These are phyloP conservation scores for Latheticus oryzae DNA, from an alignment of 2,888 invertebrate species.

Conservation along the genomic window DNA sequence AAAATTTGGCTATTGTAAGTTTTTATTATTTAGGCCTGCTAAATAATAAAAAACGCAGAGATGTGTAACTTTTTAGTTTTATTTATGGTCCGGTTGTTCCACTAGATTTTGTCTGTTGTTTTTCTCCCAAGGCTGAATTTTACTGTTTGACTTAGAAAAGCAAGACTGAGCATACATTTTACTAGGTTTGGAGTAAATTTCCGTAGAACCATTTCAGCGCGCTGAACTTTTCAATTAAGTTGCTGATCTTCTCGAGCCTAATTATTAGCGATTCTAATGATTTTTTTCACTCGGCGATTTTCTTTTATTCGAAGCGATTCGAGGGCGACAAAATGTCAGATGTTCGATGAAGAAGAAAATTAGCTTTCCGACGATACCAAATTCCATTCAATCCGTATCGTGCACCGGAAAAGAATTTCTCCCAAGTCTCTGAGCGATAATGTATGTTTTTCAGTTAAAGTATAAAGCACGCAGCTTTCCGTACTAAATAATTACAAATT, in stretches of 20 bases:
- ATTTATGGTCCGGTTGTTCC: slow-evolving; percentile 14
- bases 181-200: background rate
- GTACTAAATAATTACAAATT: too few species aligned
- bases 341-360: slow-evolving; percentile 35
- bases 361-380: slow-evolving; percentile 36
- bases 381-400: slow-evolving; percentile 33
- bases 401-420: slow-evolving; percentile 34
- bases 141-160: too few species aligned
- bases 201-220: background rate
- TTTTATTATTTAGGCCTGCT: slow-evolving; percentile 26
- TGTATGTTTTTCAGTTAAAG: slow-evolving; percentile 26
- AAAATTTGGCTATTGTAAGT: slow-evolving; percentile 11
- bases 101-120: slow-evolving; percentile 10
- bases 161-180: too few species aligned
- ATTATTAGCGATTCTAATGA: slow-evolving; percentile 30
- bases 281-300: slow-evolving; percentile 30
- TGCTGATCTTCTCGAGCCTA: slow-evolving; percentile 8
- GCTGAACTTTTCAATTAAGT: slow-evolving; percentile 21
- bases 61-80: slow-evolving; percentile 10
- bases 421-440: slow-evolving; percentile 15
- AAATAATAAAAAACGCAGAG: slow-evolving; percentile 25
- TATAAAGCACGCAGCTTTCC: too few species aligned
- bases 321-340: slow-evolving; percentile 36
- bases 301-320: slow-evolving; percentile 36
- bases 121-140: too few species aligned